Conservation (phyloP, 2,888 invertebrate genomes). For the Coenonympha arcania region DNA sequence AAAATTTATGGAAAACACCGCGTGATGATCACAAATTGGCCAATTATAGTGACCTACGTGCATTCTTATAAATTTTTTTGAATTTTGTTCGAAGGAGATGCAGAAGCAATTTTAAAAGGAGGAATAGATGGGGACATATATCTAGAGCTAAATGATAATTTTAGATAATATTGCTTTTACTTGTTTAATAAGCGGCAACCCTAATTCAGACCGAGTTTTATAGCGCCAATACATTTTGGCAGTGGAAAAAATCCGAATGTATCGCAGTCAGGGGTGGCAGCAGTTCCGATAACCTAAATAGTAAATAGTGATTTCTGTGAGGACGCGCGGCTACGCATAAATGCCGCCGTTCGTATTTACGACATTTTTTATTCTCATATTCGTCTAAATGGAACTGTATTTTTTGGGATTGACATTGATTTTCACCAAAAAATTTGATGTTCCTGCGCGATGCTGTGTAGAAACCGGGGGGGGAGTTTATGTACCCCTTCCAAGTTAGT, state of each 20-base stretch:
- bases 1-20: too few species aligned
- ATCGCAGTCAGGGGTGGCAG: slow-evolving; percentile 57
- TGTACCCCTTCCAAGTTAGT: too few species aligned
- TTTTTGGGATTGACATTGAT: slow-evolving; percentile 7
- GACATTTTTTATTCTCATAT: slow-evolving; percentile 28
- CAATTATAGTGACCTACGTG: too few species aligned
- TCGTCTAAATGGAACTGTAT: slow-evolving; percentile 17
- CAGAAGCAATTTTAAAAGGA: too few species aligned
- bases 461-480: too few species aligned
- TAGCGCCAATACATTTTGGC: slow-evolving; percentile 60
- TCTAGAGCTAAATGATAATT: too few species aligned
- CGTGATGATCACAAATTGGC: too few species aligned
- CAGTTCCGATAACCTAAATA: slow-evolving; percentile 53
- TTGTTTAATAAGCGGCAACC: neutral
- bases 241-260: slow-evolving; percentile 56
- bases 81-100: too few species aligned
- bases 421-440: neutral
- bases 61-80: too few species aligned
- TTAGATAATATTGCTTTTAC: too few species aligned
- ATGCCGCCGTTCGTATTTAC: slow-evolving; percentile 30
- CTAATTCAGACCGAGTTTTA: slow-evolving; percentile 54
- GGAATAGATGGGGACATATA: too few species aligned
- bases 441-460: too few species aligned
- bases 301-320: slow-evolving; percentile 49
- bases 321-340: slow-evolving; percentile 52